Conservation (phyloP, 2,888 invertebrate genomes). For the Thereva nobilitata region DNA sequence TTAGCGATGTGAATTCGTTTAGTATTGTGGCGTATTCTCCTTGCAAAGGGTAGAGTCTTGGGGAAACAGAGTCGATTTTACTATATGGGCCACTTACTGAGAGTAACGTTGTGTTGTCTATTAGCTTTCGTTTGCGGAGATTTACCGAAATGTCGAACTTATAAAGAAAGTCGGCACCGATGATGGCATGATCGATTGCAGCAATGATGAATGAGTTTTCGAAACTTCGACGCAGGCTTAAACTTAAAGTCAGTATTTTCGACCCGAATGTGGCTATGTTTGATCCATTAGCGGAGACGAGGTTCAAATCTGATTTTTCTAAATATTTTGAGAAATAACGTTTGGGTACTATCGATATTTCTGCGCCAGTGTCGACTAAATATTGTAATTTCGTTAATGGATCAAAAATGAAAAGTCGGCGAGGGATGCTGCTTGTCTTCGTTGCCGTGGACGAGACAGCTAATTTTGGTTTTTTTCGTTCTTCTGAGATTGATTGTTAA, state of each 20-base stretch:
- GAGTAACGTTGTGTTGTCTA: background rate
- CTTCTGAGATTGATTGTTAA: background rate
- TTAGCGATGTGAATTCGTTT: background rate
- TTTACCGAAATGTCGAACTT: background rate
- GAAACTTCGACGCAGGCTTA: background rate
- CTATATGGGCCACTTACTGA: background rate
- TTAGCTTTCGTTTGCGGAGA: background rate
- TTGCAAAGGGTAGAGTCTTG: background rate
- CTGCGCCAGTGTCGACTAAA: background rate
- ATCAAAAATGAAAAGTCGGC: background rate
- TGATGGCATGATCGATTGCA: background rate
- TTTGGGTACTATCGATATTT: background rate
- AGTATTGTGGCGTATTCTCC: background rate
- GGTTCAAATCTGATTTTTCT: background rate
- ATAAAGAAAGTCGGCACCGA: background rate
- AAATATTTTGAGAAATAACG: background rate
- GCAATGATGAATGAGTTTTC: slow-evolving; percentile 16
- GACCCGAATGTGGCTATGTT: background rate
- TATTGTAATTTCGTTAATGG: background rate
- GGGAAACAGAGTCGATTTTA: rapidly evolving
- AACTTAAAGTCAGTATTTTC: background rate
- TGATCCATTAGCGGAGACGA: background rate
- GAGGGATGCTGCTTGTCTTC: background rate
- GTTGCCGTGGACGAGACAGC: background rate
- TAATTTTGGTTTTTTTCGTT: background rate